These are phyloP conservation scores for Nemotelus pantherinus DNA, from an alignment of 2,888 invertebrate genomes.

Conservation along the genomic window DNA sequence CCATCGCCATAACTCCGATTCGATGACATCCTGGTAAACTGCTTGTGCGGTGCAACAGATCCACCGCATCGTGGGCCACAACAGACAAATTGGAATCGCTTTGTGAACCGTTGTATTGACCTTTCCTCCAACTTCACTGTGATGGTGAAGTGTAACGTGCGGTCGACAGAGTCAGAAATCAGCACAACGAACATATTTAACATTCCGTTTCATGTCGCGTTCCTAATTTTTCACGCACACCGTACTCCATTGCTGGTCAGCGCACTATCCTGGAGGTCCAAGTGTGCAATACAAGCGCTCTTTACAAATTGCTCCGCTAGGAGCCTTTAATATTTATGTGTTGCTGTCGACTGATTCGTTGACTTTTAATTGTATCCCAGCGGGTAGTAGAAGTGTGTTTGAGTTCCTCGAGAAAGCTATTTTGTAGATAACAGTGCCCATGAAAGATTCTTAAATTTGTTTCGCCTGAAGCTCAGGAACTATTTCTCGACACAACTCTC, in stretches of 20 bases:
- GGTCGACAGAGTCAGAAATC: conserved; percentile 10
- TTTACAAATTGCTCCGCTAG: conserved; percentile 7
- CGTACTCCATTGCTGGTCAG: not conserved
- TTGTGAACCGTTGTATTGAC: not conserved
- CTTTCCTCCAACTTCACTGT: not conserved
- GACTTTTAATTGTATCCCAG: no score
- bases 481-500: no score
- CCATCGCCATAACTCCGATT: conserved; percentile 8
- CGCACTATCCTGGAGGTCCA: conserved; percentile 8
- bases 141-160: not conserved
- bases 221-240: not conserved
- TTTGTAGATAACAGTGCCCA: no score
- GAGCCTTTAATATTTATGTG: conserved; percentile 4
- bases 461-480: no score
- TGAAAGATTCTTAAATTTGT: no score
- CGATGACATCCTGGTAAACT: conserved; percentile 11
- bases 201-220: conserved; percentile 7
- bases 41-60: not conserved
- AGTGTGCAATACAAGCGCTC: not conserved
- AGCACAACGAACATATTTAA: conserved; percentile 15
- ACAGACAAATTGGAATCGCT: not conserved
- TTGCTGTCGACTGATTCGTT: not conserved
- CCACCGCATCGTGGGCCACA: not conserved
- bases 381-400: no score
- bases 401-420: no score